Evolutionary conservation across 2,797 vertebrate genomes (phyloP).

Genomic region (Sparus aurata): DNA sequence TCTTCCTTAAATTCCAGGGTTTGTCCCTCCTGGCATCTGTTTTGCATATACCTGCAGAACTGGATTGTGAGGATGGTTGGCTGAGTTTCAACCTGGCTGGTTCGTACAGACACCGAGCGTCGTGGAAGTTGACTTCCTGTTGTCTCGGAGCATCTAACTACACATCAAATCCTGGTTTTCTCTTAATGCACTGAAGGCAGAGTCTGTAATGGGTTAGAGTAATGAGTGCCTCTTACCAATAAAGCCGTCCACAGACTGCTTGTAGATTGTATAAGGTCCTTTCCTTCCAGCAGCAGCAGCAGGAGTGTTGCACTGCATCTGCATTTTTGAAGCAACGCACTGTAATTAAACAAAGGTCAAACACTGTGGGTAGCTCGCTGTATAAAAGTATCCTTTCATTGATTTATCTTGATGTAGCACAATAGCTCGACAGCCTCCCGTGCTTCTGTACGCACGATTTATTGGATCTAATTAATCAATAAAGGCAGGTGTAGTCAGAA

Average conservation of each 20-base stretch:
- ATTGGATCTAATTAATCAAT: background rate
- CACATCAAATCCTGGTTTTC: conserved; percentile 36
- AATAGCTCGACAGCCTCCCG: background rate
- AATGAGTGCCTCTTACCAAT: conserved; percentile 42
- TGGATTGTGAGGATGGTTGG: conserved; percentile 10
- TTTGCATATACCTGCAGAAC: conserved; percentile 65
- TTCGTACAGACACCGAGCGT: conserved; percentile 36
- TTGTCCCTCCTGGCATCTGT: conserved; percentile 67
- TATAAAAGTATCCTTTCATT: background rate
- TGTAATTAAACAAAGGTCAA: conserved; percentile 12
- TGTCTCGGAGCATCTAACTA: conserved; percentile 53
- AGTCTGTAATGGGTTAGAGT: conserved; percentile 38
- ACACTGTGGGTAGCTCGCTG: background rate
- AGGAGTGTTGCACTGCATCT: conserved; percentile 11
- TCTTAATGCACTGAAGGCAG: conserved; percentile 1
- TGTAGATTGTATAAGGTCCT: background rate
- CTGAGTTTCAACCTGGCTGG: conserved; percentile 24
- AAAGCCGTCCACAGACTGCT: conserved; percentile 35
- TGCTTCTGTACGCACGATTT: too few relatives aligned
- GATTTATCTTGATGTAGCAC: background rate
- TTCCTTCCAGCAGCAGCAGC: conserved; percentile 32
- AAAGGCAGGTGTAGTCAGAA: background rate
- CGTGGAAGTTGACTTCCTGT: conserved; percentile 55
- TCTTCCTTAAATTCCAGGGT: conserved; percentile 68
- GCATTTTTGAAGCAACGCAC: conserved; percentile 9